Percentiles rank a stretch among this genome's conserved stretches.
phyloP scores from a whole-genome alignment of 2,888 invertebrate species.

The Drosophila helvetica region DNA sequence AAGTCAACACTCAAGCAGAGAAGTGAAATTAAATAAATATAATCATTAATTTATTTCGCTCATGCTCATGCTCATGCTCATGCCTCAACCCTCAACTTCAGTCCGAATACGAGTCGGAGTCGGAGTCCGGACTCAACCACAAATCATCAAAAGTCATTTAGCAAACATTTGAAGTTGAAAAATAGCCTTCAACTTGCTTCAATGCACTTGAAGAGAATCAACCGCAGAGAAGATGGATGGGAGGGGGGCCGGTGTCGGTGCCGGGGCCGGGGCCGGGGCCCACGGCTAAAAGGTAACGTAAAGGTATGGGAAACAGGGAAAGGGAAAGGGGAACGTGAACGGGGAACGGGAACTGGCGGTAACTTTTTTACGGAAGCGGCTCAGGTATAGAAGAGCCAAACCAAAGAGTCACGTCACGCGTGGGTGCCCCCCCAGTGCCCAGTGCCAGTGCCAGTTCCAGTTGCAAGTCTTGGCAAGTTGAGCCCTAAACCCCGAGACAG shows the following conservation, averaged over 20 bases:
- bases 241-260: not conserved
- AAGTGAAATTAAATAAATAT: slow-evolving; percentile 76
- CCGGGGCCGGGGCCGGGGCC: slow-evolving; percentile 4
- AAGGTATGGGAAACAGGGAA: slow-evolving; percentile 7
- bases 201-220: slow-evolving; percentile 77
- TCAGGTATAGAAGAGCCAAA: slow-evolving; percentile 75
- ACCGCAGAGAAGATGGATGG: slow-evolving; percentile 59
- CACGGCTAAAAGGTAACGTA: slow-evolving; percentile 1
- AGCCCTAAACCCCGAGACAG: slow-evolving; percentile 19
- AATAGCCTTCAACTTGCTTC: slow-evolving; percentile 81
- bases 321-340: slow-evolving; percentile 10
- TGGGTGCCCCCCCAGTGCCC: slow-evolving; percentile 61
- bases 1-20: slow-evolving; percentile 66
- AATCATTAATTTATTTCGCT: slow-evolving; percentile 78
- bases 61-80: slow-evolving; percentile 36
- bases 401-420: slow-evolving; percentile 81
- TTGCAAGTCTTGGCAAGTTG: slow-evolving; percentile 35
- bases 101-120: not conserved
- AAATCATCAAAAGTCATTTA: slow-evolving; percentile 81
- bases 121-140: slow-evolving; percentile 49
- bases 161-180: slow-evolving; percentile 82
- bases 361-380: slow-evolving; percentile 76
- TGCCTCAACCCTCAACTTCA: slow-evolving; percentile 46
- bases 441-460: slow-evolving; percentile 33
- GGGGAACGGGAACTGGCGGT: slow-evolving; percentile 45